Percentiles rank a stretch among this genome's conserved stretches.
phyloP scores from a whole-genome alignment of 92 coral and sea anemone species.

The Phenganax stokvisi region DNA sequence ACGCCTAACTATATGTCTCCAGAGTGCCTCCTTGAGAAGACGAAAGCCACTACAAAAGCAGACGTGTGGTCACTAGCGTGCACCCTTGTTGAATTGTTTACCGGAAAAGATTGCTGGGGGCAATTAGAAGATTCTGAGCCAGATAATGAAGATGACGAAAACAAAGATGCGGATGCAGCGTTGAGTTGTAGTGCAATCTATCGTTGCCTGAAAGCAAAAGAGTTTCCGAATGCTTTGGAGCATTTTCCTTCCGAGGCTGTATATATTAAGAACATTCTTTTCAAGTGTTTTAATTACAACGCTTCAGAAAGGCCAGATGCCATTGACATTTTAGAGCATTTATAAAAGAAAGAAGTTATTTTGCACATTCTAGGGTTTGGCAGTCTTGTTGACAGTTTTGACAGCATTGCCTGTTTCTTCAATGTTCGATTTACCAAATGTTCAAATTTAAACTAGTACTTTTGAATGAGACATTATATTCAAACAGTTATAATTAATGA shows the following conservation, averaged over 20 bases:
- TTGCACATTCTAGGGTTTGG: too few relatives aligned
- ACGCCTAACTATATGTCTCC: constrained; percentile 43
- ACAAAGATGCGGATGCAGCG: neutral
- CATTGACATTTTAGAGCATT: neutral
- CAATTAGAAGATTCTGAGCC: neutral
- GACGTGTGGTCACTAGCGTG: constrained; percentile 56
- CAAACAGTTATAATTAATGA: too few relatives aligned
- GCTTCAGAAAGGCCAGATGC: constrained; percentile 7
- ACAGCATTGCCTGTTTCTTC: too few relatives aligned
- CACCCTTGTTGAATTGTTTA: constrained; percentile 40
- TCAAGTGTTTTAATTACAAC: neutral
- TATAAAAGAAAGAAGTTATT: too few relatives aligned
- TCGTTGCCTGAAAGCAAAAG: neutral
- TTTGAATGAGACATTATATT: too few relatives aligned
- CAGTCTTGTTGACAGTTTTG: too few relatives aligned
- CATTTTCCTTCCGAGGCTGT: too few relatives aligned
- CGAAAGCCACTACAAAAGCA: constrained; percentile 26
- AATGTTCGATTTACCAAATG: too few relatives aligned
- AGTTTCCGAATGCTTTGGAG: too few relatives aligned
- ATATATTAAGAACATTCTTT: too few relatives aligned
- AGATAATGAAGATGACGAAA: neutral
- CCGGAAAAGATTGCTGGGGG: constrained; percentile 43
- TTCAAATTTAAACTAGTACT: too few relatives aligned
- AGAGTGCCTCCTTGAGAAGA: constrained; percentile 30
- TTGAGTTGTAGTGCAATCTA: neutral